phyloP scores from a whole-genome alignment of 2,113 vertebrate genomes.

The Eublepharis macularius region DNA sequence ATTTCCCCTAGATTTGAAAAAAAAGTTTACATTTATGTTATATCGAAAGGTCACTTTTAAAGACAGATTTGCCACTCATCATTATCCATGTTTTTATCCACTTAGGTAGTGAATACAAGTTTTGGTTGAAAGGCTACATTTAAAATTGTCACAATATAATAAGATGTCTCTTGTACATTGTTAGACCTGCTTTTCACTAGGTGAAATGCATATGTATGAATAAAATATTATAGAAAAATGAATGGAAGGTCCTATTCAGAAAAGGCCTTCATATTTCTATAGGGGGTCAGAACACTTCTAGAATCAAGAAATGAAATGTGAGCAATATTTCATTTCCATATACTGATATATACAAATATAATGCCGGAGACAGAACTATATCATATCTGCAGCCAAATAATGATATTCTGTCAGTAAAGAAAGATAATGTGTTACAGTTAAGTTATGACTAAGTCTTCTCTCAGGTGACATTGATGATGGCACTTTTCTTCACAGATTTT shows the following conservation, averaged over 20 bases:
- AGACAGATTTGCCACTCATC: conserved; percentile 33
- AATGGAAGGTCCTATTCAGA: conserved; percentile 61
- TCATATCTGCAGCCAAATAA: conserved; percentile 56
- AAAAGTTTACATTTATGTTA: conserved; percentile 39
- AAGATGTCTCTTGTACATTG: conserved; percentile 62
- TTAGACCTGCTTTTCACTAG: conserved; percentile 57
- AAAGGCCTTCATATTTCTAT: conserved; percentile 65
- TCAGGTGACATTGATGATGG: neutral
- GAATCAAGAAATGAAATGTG: conserved; percentile 59
- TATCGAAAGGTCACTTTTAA: conserved; percentile 31
- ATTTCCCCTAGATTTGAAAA: conserved; percentile 43
- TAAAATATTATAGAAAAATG: conserved; percentile 63
- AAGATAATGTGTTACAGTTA: conserved; percentile 63
- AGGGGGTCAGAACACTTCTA: conserved; percentile 63
- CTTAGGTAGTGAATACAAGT: conserved; percentile 48
- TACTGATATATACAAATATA: conserved; percentile 60
- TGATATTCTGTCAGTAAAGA: conserved; percentile 57
- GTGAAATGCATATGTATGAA: conserved; percentile 65
- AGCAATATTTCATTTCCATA: conserved; percentile 61
- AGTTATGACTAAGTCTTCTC: conserved; percentile 38
- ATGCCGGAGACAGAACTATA: conserved; percentile 58
- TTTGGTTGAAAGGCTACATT: conserved; percentile 60
- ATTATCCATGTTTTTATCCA: conserved; percentile 45
- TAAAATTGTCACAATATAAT: conserved; percentile 63
- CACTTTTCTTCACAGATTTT: neutral